A percentile compares a stretch with the other conserved stretches of the same genome.
These are phyloP conservation scores for Parnassius mnemosyne DNA, from an alignment of 2,888 invertebrate species.

Conservation along the genomic window DNA sequence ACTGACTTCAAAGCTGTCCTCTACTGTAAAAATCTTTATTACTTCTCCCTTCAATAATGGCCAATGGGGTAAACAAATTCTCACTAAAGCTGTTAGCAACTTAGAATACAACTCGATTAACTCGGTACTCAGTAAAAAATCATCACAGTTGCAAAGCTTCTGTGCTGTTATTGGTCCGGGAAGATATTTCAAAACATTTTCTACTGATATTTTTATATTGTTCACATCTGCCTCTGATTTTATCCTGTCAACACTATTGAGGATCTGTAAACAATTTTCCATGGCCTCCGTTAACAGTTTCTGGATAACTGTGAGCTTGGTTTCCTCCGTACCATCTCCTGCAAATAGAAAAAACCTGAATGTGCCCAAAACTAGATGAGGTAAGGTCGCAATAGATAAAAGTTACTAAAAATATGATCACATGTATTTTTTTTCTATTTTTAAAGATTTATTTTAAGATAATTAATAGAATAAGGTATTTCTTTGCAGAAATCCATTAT, in stretches of 20 bases:
- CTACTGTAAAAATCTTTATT: constrained; percentile 71
- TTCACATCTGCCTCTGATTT: constrained; percentile 53
- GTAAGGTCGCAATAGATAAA: constrained; percentile 32
- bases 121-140: constrained; percentile 42
- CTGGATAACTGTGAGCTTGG: constrained; percentile 31
- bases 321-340: constrained; percentile 35
- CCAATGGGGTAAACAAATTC: constrained; percentile 80
- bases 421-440: constrained; percentile 19
- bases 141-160: constrained; percentile 80
- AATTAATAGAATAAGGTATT: no score
- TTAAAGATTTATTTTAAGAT: no score
- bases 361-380: constrained; percentile 70
- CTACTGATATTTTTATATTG: constrained; percentile 39
- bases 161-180: constrained; percentile 84
- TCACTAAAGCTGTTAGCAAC: constrained; percentile 72
- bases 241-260: constrained; percentile 50
- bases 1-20: constrained; percentile 72
- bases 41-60: constrained; percentile 57
- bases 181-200: constrained; percentile 43
- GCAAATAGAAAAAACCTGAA: constrained; percentile 69
- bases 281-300: constrained; percentile 40
- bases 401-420: constrained; percentile 12
- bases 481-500: no score
- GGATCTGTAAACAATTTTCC: constrained; percentile 48
- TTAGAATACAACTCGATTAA: constrained; percentile 70